Percentiles rank a stretch among this genome's conserved stretches.
phyloP scores from a whole-genome alignment of 2,888 invertebrate species.

The Oxystoma pomonae region DNA sequence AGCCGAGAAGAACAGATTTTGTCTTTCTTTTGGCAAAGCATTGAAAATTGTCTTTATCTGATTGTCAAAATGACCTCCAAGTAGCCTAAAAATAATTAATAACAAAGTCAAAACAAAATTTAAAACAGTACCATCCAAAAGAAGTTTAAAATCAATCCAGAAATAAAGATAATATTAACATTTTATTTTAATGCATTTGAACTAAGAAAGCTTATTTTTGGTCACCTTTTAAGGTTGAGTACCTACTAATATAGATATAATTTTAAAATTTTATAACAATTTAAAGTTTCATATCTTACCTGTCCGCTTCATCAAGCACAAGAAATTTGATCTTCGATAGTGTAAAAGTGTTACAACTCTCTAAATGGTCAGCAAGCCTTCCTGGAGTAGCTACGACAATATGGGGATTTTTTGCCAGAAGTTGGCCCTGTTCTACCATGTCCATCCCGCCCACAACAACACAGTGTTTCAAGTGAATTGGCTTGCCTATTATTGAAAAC shows the following conservation, averaged over 20 bases:
- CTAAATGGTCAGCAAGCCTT: slow-evolving; percentile 86
- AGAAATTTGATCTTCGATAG: slow-evolving; percentile 77
- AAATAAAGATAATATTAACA: no score
- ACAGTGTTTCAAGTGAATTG: slow-evolving; percentile 75
- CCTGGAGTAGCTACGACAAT: slow-evolving; percentile 97
- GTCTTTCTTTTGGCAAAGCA: slow-evolving; percentile 71
- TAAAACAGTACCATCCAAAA: no score
- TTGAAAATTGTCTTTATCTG: slow-evolving; percentile 77
- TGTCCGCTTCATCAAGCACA: slow-evolving; percentile 96
- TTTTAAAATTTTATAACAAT: no score
- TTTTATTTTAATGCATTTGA: no score
- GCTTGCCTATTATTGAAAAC: slow-evolving; percentile 86
- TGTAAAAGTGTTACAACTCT: slow-evolving; percentile 79
- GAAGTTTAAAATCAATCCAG: no score
- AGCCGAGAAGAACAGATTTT: slow-evolving; percentile 91
- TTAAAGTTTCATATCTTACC: no score
- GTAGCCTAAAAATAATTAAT: no score
- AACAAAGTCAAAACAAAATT: no score
- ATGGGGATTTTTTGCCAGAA: slow-evolving; percentile 82
- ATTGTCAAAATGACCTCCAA: slow-evolving; percentile 75
- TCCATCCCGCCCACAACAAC: slow-evolving; percentile 92
- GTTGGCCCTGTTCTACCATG: slow-evolving; percentile 83
- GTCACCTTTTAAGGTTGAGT: no score
- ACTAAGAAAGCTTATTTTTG: no score
- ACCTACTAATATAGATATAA: no score